A percentile compares a stretch with the other conserved stretches of the same genome.
Conservation (phyloP, 2,888 invertebrate species). For the Ceriagrion tenellum region DNA sequence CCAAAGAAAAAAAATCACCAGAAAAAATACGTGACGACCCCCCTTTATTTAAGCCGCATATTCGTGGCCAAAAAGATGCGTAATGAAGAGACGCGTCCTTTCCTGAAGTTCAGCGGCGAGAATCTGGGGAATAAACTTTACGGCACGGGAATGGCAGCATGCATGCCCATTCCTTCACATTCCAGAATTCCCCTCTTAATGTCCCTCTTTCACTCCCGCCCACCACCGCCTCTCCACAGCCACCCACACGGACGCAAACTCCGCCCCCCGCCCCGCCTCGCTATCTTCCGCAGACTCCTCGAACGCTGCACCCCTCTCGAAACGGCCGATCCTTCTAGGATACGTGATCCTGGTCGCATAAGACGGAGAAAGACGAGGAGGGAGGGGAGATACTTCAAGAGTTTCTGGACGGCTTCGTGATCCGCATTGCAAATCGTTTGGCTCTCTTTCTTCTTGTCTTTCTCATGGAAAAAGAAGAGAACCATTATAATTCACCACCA, state of each 20-base stretch:
- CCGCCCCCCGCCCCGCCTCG: background rate
- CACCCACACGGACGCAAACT: background rate
- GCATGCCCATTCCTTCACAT: background rate
- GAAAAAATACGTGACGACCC: background rate
- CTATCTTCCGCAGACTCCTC: background rate
- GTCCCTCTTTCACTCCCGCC: background rate
- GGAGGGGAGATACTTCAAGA: background rate
- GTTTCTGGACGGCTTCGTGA: slow-evolving; percentile 13
- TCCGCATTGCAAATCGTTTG: slow-evolving; percentile 29
- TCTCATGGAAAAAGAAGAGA: background rate
- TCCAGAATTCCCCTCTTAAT: background rate
- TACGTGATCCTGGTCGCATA: background rate
- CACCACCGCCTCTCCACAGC: background rate
- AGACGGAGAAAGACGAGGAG: too few relatives aligned
- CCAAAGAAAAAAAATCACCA: background rate
- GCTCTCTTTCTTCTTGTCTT: background rate
- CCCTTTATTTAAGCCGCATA: background rate
- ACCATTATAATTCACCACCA: slow-evolving; percentile 17
- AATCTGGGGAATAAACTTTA: background rate
- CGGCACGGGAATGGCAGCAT: background rate
- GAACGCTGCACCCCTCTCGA: background rate
- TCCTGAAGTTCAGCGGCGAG: background rate
- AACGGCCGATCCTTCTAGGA: background rate
- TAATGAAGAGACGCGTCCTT: background rate
- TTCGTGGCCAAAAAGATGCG: background rate